A percentile compares a stretch with the other conserved stretches of the same genome.
Evolutionary conservation across 2,888 invertebrate genomes (phyloP).

Genomic region (Dorcus hopei): DNA sequence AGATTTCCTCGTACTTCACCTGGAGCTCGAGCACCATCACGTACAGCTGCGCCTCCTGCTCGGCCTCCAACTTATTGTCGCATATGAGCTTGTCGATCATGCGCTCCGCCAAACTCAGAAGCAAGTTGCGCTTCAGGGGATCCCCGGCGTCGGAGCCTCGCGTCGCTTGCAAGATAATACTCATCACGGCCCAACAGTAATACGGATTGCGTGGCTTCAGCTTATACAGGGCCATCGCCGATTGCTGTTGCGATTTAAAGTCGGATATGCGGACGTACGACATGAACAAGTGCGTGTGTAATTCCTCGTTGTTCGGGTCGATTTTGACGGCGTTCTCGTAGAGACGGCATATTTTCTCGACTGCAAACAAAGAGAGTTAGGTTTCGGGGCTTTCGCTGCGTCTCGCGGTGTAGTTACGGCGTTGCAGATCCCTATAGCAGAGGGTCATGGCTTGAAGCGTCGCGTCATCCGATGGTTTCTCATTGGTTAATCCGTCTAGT

Average conservation of each 20-base stretch:
- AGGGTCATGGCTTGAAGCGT: constrained; percentile 94
- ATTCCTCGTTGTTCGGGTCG: constrained; percentile 86
- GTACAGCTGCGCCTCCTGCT: constrained; percentile 90
- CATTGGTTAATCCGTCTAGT: constrained; percentile 72
- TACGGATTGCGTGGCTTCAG: constrained; percentile 91
- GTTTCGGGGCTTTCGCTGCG: background rate
- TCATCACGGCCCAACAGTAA: constrained; percentile 98
- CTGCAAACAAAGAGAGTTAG: constrained; percentile 50
- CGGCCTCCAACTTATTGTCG: constrained; percentile 86
- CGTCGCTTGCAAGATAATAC: constrained; percentile 79
- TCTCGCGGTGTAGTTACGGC: constrained; percentile 62
- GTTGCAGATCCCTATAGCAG: constrained; percentile 89
- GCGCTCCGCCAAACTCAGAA: constrained; percentile 84
- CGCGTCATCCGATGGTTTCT: constrained; percentile 85
- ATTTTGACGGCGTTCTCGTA: constrained; percentile 86
- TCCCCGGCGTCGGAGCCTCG: constrained; percentile 53
- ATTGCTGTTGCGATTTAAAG: constrained; percentile 85
- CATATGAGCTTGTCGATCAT: constrained; percentile 89
- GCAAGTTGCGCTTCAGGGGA: constrained; percentile 62
- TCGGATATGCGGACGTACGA: constrained; percentile 88
- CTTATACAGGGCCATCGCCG: constrained; percentile 88
- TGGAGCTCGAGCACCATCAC: constrained; percentile 81
- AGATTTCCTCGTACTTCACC: constrained; percentile 76
- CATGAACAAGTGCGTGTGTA: constrained; percentile 93
- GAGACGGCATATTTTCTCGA: constrained; percentile 81